phyloP scores from a whole-genome alignment of 2,888 invertebrate species.

The Parelbella ahira region DNA sequence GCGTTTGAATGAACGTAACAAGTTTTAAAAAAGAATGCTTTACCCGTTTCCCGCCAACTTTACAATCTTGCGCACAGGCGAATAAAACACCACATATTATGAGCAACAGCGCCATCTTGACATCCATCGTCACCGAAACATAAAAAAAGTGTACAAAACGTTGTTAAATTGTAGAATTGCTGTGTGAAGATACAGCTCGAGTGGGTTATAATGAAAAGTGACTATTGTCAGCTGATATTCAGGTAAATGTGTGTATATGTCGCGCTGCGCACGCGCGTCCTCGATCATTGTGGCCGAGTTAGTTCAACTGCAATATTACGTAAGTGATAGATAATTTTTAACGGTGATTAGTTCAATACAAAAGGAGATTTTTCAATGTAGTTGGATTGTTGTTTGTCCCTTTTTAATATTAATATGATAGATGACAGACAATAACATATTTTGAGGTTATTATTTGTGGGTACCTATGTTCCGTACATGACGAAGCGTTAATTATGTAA shows the following conservation, averaged over 20 bases:
- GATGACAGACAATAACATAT: too few relatives aligned
- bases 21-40: too few relatives aligned
- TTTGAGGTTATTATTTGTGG: too few relatives aligned
- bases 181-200: not conserved
- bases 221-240: slow-evolving; percentile 10
- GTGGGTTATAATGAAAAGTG: slow-evolving; percentile 10
- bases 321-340: slow-evolving; percentile 17
- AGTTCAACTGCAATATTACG: slow-evolving; percentile 26
- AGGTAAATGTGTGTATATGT: slow-evolving; percentile 23
- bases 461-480: too few relatives aligned
- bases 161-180: not conserved
- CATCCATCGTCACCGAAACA: slow-evolving; percentile 20
- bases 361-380: too few relatives aligned
- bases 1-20: too few relatives aligned
- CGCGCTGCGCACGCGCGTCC: slow-evolving; percentile 39
- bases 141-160: not conserved
- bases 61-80: slow-evolving; percentile 58
- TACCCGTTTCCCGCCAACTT: slow-evolving; percentile 60
- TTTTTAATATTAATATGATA: too few relatives aligned
- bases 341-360: slow-evolving; percentile 9
- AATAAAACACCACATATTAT: slow-evolving; percentile 33
- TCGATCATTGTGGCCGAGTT: slow-evolving; percentile 48
- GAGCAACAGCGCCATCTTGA: slow-evolving; percentile 33
- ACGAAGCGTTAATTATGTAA: too few relatives aligned
- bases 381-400: too few relatives aligned